phyloP scores from a whole-genome alignment of 1,140 invertebrate species.

The Drosophila asahinai region DNA sequence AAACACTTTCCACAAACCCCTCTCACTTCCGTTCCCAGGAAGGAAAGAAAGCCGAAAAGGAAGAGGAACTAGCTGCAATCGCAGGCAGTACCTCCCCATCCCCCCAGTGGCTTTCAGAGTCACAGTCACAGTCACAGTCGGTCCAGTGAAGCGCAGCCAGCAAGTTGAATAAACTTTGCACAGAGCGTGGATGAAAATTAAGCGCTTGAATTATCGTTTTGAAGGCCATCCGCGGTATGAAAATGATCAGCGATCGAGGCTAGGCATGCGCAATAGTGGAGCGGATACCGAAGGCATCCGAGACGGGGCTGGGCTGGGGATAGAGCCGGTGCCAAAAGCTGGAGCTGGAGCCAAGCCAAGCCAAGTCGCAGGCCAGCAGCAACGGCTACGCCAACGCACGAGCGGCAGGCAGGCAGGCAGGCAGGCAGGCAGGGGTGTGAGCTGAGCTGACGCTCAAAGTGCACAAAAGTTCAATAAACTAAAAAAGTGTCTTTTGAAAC shows the following conservation, averaged over 20 bases:
- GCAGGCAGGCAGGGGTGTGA: constrained; percentile 19
- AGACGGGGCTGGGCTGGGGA: neutral
- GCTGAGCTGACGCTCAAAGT: constrained; percentile 62
- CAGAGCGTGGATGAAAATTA: constrained; percentile 77
- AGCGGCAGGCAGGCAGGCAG: neutral
- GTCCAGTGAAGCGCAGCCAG: constrained; percentile 24
- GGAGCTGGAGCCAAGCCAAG: constrained; percentile 2
- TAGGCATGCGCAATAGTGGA: constrained; percentile 77
- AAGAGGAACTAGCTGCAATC: neutral
- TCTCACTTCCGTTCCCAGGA: neutral
- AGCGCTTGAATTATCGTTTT: constrained; percentile 83
- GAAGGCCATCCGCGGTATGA: constrained; percentile 78
- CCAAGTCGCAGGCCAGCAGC: constrained; percentile 9
- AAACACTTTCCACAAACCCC: neutral
- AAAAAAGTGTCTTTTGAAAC: constrained; percentile 80
- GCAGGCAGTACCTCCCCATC: neutral
- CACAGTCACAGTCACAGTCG: constrained; percentile 15
- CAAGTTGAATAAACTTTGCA: constrained; percentile 83
- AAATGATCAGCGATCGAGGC: constrained; percentile 77
- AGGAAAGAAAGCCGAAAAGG: constrained; percentile 1
- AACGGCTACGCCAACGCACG: constrained; percentile 62
- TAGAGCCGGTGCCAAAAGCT: constrained; percentile 9
- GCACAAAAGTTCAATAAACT: constrained; percentile 82
- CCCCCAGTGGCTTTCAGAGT: constrained; percentile 4
- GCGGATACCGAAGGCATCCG: neutral